phyloP scores from a whole-genome alignment of 2,113 vertebrate genomes.

The Amblyopsis rosae region DNA sequence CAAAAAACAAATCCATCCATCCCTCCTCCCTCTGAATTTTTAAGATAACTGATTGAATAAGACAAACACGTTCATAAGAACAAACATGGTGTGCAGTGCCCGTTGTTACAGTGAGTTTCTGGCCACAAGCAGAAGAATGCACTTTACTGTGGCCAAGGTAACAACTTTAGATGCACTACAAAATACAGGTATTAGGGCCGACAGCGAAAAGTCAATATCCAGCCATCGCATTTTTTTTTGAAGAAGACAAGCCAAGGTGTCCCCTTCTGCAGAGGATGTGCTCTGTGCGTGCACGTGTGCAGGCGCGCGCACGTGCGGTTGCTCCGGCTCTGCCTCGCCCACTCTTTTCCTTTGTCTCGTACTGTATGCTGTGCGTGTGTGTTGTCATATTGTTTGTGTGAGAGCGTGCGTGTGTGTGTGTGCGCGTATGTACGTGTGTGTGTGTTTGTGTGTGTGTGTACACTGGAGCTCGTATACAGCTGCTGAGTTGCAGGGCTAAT shows the following conservation, averaged over 20 bases:
- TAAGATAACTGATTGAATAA: conserved; percentile 53
- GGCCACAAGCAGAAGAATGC: conserved; percentile 53
- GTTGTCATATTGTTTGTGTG: neutral
- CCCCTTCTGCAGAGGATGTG: conserved; percentile 36
- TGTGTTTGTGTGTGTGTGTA: conserved; percentile 5
- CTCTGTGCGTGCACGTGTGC: conserved; percentile 19
- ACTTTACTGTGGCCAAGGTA: conserved; percentile 60
- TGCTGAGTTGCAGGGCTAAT: conserved; percentile 49
- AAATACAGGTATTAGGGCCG: conserved; percentile 70
- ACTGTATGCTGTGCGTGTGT: conserved; percentile 5
- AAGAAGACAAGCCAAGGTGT: conserved; percentile 65
- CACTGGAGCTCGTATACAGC: conserved; percentile 32
- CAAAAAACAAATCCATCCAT: conserved; percentile 24
- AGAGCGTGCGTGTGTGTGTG: conserved; percentile 1
- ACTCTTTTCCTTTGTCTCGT: neutral
- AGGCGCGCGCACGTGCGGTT: neutral
- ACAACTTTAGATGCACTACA: conserved; percentile 67
- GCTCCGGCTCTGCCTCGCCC: neutral
- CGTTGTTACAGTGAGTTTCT: conserved; percentile 48
- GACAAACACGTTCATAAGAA: conserved; percentile 50
- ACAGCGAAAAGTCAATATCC: conserved; percentile 74
- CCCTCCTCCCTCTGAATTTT: conserved; percentile 48
- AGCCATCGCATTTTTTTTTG: conserved; percentile 66
- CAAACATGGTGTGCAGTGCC: conserved; percentile 24
- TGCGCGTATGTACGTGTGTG: conserved; percentile 15